Percentiles rank a stretch among this genome's conserved stretches.
phyloP scores from a whole-genome alignment of 2,113 vertebrate genomes.

The Alaudala cheleensis region DNA sequence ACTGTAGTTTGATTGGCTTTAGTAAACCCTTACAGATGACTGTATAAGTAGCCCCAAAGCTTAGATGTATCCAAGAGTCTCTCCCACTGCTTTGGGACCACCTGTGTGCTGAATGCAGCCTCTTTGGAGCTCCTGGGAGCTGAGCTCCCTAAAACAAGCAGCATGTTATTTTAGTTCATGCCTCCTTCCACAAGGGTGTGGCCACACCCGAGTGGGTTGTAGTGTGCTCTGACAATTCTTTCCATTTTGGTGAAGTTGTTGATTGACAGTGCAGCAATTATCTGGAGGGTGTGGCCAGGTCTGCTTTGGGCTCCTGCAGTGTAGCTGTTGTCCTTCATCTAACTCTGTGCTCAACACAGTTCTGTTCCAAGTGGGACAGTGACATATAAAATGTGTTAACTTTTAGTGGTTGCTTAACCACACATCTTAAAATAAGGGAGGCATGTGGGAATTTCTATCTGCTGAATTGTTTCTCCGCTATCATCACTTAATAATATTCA shows the following conservation, averaged over 20 bases:
- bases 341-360: rapidly evolving
- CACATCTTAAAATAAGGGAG: background rate
- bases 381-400: background rate
- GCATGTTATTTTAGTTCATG: background rate
- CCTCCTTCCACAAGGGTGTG: background rate
- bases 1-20: background rate
- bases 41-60: background rate
- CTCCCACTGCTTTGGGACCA: background rate
- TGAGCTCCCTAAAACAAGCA: background rate
- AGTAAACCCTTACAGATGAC: background rate
- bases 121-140: background rate
- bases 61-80: background rate
- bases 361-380: background rate
- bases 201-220: background rate
- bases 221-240: background rate
- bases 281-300: background rate
- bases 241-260: background rate
- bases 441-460: background rate
- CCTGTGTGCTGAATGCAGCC: background rate
- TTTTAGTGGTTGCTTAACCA: background rate
- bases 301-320: background rate
- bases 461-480: background rate
- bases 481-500: background rate
- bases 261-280: background rate
- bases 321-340: background rate